Conservation (phyloP, 2,888 invertebrate genomes). For the Helobdella robusta region DNA sequence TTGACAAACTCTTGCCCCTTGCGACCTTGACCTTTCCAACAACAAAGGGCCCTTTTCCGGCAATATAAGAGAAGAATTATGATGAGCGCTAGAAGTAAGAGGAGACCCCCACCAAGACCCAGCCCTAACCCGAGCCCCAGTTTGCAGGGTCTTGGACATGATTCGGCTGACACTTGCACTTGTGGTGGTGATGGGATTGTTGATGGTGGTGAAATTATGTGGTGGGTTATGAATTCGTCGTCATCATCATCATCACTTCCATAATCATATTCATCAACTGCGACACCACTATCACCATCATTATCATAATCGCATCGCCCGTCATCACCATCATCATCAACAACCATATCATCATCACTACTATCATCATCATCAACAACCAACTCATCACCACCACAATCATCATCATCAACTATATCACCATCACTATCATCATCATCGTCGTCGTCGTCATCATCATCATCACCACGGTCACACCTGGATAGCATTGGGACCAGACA, state of each 20-base stretch:
- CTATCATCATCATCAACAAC: neutral
- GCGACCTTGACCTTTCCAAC: no score
- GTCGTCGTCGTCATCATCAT: constrained; percentile 13
- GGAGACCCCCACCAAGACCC: no score
- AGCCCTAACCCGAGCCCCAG: no score
- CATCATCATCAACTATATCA: constrained; percentile 13
- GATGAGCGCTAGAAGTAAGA: no score
- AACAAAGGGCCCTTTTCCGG: no score
- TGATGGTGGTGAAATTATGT: no score
- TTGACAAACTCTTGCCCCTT: no score
- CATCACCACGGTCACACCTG: neutral
- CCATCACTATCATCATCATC: constrained; percentile 17
- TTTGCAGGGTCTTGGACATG: no score
- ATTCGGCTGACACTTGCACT: no score
- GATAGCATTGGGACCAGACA: no score
- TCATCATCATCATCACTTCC: neutral
- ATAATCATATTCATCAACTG: neutral
- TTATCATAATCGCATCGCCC: neutral
- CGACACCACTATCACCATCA: constrained; percentile 10
- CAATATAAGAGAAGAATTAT: no score
- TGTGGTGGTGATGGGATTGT: neutral
- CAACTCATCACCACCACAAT: neutral
- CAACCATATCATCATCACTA: neutral
- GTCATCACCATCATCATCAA: constrained; percentile 8
- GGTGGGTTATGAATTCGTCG: neutral